Conservation (phyloP, 2,888 invertebrate genomes). For the Phorcus lineatus region DNA sequence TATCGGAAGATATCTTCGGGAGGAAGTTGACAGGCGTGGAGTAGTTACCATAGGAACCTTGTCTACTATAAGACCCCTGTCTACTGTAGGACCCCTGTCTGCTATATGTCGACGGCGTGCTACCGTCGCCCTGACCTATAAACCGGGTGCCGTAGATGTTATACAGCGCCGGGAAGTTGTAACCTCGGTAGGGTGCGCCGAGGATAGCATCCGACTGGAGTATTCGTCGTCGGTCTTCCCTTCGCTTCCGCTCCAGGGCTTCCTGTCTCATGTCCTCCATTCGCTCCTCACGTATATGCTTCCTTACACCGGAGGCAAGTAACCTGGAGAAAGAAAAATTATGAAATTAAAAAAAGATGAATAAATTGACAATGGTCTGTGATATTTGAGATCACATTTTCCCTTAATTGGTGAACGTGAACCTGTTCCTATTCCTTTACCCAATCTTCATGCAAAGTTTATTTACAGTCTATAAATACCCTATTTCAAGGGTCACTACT, state of each 20-base stretch:
- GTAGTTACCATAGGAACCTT: neutral
- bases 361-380: neutral
- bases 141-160: constrained; percentile 35
- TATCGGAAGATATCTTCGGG: neutral
- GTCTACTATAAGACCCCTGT: neutral
- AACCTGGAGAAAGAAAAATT: constrained; percentile 35
- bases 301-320: constrained; percentile 55
- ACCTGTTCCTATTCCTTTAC: no score
- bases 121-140: neutral
- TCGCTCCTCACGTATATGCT: constrained; percentile 58
- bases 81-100: neutral
- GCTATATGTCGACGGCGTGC: neutral
- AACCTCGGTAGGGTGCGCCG: constrained; percentile 19
- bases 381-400: no score
- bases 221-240: constrained; percentile 58
- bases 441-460: no score
- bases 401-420: no score
- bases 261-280: constrained; percentile 56
- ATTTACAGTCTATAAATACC: no score
- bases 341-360: no score
- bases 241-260: constrained; percentile 50
- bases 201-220: constrained; percentile 46
- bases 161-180: constrained; percentile 36
- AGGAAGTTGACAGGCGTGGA: neutral
- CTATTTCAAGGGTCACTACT: no score